Conservation (phyloP, 2,113 vertebrate genomes). For the Ophthalmolycus amberensis region DNA sequence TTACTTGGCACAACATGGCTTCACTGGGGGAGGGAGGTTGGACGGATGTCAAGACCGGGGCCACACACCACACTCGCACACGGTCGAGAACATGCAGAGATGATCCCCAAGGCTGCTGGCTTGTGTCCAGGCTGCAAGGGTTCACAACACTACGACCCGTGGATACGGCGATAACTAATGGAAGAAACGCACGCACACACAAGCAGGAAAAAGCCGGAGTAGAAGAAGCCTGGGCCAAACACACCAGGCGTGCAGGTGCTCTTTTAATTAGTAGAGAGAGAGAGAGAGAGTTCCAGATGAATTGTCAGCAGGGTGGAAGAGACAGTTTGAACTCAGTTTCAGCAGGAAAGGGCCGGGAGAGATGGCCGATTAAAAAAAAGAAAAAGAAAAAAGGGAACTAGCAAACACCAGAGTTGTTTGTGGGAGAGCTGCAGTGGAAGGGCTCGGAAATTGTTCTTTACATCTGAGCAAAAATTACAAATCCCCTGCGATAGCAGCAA, state of each 20-base stretch:
- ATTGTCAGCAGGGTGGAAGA: constrained; percentile 72
- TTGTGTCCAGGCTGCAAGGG: constrained; percentile 62
- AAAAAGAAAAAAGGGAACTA: neutral
- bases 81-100: constrained; percentile 50
- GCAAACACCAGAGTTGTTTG: constrained; percentile 17
- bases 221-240: constrained; percentile 42
- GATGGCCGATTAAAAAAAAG: constrained; percentile 38
- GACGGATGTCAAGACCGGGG: constrained; percentile 64
- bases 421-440: neutral
- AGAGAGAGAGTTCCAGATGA: constrained; percentile 62
- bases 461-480: constrained; percentile 20
- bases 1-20: constrained; percentile 8
- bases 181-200: constrained; percentile 30
- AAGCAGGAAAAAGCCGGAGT: constrained; percentile 20
- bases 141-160: constrained; percentile 51
- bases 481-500: neutral
- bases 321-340: constrained; percentile 72
- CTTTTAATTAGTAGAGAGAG: constrained; percentile 81
- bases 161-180: constrained; percentile 50
- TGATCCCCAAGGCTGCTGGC: constrained; percentile 69
- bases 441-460: neutral
- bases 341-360: constrained; percentile 42
- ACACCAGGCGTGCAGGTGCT: constrained; percentile 74
- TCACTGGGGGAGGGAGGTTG: constrained; percentile 34
- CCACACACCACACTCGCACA: constrained; percentile 52